Evolutionary conservation across 1,140 invertebrate genomes (phyloP).

Genomic region (Ips nitidus): DNA sequence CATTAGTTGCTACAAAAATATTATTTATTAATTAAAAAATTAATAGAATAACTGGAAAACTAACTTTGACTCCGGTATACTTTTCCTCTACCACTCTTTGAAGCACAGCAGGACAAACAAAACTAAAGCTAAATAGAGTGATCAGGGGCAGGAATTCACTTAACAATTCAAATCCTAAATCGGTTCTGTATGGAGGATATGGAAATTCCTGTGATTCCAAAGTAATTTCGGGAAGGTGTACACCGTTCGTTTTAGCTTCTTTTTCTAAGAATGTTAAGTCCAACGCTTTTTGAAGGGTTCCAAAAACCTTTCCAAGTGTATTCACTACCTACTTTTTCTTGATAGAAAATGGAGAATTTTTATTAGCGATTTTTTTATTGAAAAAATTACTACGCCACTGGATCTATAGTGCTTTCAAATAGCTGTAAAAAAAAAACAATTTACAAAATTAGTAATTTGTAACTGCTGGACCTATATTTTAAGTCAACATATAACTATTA

Average conservation of each 20-base stretch:
- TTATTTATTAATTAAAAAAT: background rate
- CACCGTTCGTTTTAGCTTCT: constrained; percentile 4
- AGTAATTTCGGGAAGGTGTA: constrained; percentile 17
- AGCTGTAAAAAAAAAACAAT: constrained; percentile 8
- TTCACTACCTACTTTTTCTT: no score
- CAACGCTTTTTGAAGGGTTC: constrained; percentile 44
- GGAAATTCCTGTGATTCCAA: constrained; percentile 45
- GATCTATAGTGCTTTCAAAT: no score
- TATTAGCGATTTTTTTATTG: no score
- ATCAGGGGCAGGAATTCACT: constrained; percentile 43
- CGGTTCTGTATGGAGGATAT: constrained; percentile 47
- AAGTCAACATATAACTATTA: background rate
- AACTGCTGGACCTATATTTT: background rate
- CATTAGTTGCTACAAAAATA: constrained; percentile 62
- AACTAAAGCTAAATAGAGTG: constrained; percentile 49
- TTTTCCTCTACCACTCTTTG: constrained; percentile 52
- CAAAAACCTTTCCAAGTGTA: constrained; percentile 47
- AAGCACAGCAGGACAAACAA: constrained; percentile 47
- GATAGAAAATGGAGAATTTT: no score
- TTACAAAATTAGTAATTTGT: background rate
- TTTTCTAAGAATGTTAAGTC: constrained; percentile 46
- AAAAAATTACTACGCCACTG: no score
- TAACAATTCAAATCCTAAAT: constrained; percentile 38
- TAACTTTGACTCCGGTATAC: constrained; percentile 50
- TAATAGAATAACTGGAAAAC: background rate